Evolutionary conservation across 2,888 invertebrate genomes (phyloP).

Genomic region (Cryptocephalus primarius): DNA sequence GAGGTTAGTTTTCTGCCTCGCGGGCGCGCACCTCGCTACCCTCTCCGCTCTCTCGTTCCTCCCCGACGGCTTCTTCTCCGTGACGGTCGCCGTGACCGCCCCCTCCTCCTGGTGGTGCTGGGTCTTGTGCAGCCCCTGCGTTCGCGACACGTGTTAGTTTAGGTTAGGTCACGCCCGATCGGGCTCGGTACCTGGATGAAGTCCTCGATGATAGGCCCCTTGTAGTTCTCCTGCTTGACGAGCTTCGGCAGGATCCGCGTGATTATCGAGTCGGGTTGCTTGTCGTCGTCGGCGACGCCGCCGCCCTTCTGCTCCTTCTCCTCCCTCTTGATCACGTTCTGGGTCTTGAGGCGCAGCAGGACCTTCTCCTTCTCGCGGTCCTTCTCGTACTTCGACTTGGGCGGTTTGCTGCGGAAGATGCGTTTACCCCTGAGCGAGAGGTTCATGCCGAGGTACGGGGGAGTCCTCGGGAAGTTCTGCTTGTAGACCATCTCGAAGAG

Average conservation of each 20-base stretch:
- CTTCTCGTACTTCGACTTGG: slow-evolving; percentile 19
- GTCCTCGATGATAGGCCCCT: slow-evolving; percentile 57
- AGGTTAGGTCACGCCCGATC: too few species aligned
- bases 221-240: slow-evolving; percentile 39
- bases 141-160: background rate
- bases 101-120: slow-evolving; percentile 9
- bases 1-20: slow-evolving; percentile 23
- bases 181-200: slow-evolving; percentile 41
- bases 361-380: slow-evolving; percentile 28
- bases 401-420: slow-evolving; percentile 38
- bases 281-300: background rate
- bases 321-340: slow-evolving; percentile 14
- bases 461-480: slow-evolving; percentile 65
- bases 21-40: slow-evolving; percentile 24
- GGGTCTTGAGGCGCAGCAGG: slow-evolving; percentile 32
- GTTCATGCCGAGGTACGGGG: slow-evolving; percentile 68
- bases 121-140: background rate
- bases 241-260: slow-evolving; percentile 26
- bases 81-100: background rate
- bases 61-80: background rate
- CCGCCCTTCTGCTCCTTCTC: slow-evolving; percentile 6
- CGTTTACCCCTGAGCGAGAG: slow-evolving; percentile 57
- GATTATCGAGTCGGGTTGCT: slow-evolving; percentile 7
- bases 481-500: slow-evolving; percentile 70
- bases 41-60: slow-evolving; percentile 19